phyloP scores from a whole-genome alignment of 2,797 vertebrate genomes.

The Chiroxiphia lanceolata region DNA sequence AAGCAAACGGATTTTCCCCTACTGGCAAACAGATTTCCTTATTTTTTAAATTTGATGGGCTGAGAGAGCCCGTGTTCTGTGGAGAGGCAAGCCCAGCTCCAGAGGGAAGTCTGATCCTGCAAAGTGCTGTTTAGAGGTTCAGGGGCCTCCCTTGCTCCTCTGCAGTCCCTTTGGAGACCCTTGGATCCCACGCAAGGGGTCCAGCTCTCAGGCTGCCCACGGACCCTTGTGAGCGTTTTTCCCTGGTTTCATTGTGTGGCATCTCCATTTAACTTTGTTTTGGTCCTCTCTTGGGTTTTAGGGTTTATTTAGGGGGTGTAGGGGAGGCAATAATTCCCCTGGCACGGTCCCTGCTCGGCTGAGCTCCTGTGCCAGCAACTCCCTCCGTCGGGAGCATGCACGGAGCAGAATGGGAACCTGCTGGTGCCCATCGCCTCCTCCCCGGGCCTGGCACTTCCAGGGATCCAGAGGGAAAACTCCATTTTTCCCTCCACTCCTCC shows the following conservation, averaged over 20 bases:
- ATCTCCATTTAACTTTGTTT: background rate
- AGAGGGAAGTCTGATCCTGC: background rate
- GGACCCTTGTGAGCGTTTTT: rapidly evolving
- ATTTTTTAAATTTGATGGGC: background rate
- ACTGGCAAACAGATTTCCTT: background rate
- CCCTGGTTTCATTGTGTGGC: background rate
- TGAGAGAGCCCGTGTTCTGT: background rate
- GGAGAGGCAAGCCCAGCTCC: background rate
- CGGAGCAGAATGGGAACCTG: background rate
- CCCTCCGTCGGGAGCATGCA: rapidly evolving
- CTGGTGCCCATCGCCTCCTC: background rate
- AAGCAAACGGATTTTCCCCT: constrained; percentile 14
- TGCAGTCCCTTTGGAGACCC: background rate
- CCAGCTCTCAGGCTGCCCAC: rapidly evolving
- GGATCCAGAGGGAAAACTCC: background rate
- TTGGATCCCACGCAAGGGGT: background rate
- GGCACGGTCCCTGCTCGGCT: background rate
- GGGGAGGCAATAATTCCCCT: background rate
- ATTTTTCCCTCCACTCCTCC: background rate
- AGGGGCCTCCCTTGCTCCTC: background rate
- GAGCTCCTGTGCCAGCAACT: background rate
- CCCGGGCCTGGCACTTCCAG: background rate
- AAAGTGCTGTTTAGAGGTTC: background rate
- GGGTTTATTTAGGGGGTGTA: background rate
- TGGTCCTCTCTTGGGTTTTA: background rate